These are phyloP conservation scores for Lagocephalus sceleratus DNA, from an alignment of 2,797 vertebrate genomes.

Conservation along the genomic window DNA sequence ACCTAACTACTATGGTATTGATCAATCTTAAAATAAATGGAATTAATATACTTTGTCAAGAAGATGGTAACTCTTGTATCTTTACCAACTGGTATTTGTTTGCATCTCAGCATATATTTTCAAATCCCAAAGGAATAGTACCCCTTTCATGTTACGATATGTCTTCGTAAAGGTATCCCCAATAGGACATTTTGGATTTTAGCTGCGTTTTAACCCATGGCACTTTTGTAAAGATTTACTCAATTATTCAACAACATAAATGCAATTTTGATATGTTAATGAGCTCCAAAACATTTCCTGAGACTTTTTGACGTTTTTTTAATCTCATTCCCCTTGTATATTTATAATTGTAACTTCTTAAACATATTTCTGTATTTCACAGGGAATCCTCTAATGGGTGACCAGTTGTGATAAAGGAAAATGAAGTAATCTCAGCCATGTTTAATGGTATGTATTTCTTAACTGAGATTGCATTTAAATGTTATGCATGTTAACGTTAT, in stretches of 20 bases:
- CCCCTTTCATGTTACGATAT: constrained; percentile 43
- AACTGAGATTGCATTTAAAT: not conserved
- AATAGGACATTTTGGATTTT: constrained; percentile 19
- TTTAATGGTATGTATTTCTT: constrained; percentile 59
- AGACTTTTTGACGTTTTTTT: not conserved
- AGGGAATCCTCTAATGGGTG: constrained; percentile 35
- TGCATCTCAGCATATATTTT: constrained; percentile 31
- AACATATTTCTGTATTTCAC: constrained; percentile 37
- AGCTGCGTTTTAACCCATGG: constrained; percentile 13
- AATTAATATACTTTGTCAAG: constrained; percentile 15
- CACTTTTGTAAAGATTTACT: no score
- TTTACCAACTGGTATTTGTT: constrained; percentile 9
- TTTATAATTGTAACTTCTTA: no score
- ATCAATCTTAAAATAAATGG: constrained; percentile 7
- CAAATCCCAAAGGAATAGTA: constrained; percentile 46
- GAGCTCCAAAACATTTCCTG: not conserved
- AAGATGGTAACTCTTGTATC: constrained; percentile 13
- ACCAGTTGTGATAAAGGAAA: constrained; percentile 17
- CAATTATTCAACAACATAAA: constrained; percentile 8
- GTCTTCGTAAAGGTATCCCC: constrained; percentile 27
- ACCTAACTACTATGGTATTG: constrained; percentile 16
- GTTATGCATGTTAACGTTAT: not conserved
- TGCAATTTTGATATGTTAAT: constrained; percentile 28
- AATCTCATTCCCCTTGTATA: no score
- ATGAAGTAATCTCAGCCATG: not conserved